A percentile compares a stretch with the other conserved stretches of the same genome.
These are phyloP conservation scores for Spodoptera litura DNA, from an alignment of 1,140 invertebrate species.

Conservation along the genomic window DNA sequence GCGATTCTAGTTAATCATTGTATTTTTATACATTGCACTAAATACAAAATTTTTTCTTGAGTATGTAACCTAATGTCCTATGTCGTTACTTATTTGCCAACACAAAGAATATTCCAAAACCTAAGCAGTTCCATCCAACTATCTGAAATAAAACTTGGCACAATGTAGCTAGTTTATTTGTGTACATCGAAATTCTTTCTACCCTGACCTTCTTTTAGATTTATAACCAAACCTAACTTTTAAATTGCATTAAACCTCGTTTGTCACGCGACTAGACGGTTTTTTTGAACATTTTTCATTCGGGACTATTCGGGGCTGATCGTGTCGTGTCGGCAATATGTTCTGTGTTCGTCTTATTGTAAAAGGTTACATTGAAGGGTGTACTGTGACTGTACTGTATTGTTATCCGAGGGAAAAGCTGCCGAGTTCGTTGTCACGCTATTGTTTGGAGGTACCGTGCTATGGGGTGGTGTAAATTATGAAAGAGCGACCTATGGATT, in stretches of 20 bases:
- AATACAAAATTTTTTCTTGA: too few relatives aligned
- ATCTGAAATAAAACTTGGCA: neutral
- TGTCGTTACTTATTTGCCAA: too few relatives aligned
- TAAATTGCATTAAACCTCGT: conserved; percentile 12
- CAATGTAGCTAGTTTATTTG: neutral
- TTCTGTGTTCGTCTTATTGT: conserved; percentile 26
- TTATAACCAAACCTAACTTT: conserved; percentile 8
- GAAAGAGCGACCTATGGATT: neutral
- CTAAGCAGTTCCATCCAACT: neutral
- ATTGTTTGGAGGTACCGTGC: conserved; percentile 25
- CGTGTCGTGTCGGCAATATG: conserved; percentile 16
- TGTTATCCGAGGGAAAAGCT: conserved; percentile 40
- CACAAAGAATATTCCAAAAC: neutral
- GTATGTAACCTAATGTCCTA: too few relatives aligned
- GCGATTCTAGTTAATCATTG: too few relatives aligned
- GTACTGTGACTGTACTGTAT: conserved; percentile 1
- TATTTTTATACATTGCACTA: too few relatives aligned
- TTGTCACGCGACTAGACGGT: conserved; percentile 15
- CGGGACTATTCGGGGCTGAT: conserved; percentile 5
- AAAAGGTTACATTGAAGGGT: conserved; percentile 35
- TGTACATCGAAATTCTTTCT: conserved; percentile 12
- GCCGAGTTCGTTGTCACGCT: conserved; percentile 27
- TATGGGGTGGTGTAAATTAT: conserved; percentile 12
- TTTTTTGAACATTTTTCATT: conserved; percentile 18
- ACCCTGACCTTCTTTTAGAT: conserved; percentile 21